Percentiles rank a stretch among this genome's conserved stretches.
These are phyloP conservation scores for Sprattus sprattus DNA, from an alignment of 2,113 vertebrate genomes.

Conservation along the genomic window DNA sequence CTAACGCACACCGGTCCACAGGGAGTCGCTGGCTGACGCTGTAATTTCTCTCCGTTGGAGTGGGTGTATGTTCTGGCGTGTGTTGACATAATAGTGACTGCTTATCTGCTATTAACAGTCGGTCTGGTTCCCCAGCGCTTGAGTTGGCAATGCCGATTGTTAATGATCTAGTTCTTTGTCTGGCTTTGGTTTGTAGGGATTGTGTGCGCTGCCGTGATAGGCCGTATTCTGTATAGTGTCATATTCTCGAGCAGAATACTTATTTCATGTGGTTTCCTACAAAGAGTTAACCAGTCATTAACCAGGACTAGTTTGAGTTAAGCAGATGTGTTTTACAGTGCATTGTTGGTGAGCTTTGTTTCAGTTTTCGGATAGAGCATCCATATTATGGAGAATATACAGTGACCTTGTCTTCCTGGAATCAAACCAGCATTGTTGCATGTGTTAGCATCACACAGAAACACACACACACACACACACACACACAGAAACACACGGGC, in stretches of 20 bases:
- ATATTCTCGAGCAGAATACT: background rate
- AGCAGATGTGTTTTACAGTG: background rate
- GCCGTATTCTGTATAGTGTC: background rate
- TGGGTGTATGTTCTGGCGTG: background rate
- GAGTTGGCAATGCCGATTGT: background rate
- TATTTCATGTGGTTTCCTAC: background rate
- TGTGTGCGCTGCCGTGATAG: background rate
- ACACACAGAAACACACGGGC: background rate
- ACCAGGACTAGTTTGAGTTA: background rate
- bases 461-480: background rate
- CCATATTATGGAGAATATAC: background rate
- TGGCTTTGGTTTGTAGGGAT: background rate
- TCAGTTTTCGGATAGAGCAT: background rate
- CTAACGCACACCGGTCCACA: background rate
- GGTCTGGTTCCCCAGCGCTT: background rate
- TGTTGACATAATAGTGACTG: conserved; percentile 2
- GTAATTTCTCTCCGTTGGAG: background rate
- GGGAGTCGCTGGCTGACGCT: background rate
- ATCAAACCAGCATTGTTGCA: background rate
- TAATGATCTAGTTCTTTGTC: background rate
- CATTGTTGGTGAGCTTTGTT: background rate
- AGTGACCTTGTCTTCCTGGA: conserved; percentile 1
- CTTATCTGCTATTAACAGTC: conserved; percentile 6
- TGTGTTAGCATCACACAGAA: background rate
- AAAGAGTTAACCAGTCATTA: background rate